phyloP scores from a whole-genome alignment of 2,113 vertebrate genomes.

The Patagioenas fasciata region DNA sequence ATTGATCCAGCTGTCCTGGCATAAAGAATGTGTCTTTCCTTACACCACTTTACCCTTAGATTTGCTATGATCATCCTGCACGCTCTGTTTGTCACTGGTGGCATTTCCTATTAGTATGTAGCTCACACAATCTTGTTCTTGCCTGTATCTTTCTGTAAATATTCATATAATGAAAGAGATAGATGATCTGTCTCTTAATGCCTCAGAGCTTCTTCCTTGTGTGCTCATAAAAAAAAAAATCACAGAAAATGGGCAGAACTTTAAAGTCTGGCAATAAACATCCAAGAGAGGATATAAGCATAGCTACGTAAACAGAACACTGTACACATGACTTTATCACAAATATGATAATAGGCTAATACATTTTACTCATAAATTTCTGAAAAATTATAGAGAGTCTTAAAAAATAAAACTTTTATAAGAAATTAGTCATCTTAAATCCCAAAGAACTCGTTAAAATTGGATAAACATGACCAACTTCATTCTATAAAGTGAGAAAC shows the following conservation, averaged over 20 bases:
- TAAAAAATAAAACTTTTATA: background rate
- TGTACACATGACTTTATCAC: background rate
- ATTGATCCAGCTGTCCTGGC: conserved; percentile 3
- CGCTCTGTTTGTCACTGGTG: background rate
- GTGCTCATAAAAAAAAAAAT: background rate
- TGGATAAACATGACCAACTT: background rate
- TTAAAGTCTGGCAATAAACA: background rate
- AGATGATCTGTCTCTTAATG: background rate
- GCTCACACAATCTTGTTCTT: conserved; percentile 12
- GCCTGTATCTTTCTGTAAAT: background rate
- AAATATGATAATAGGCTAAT: conserved; percentile 4
- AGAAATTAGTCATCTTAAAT: background rate
- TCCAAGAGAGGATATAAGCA: background rate
- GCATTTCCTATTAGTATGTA: conserved; percentile 6
- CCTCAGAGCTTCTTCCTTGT: background rate
- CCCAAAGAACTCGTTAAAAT: background rate
- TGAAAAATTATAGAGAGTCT: background rate
- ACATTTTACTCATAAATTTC: background rate
- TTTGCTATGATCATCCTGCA: background rate
- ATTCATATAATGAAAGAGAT: background rate
- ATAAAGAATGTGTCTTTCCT: background rate
- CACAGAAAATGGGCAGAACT: background rate
- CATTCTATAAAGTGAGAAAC: background rate
- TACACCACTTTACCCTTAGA: background rate
- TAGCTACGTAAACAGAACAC: background rate